Base-by-base conservation (phyloP, 2,888 invertebrate species). In the Ferdinandea cuprea region DNA sequence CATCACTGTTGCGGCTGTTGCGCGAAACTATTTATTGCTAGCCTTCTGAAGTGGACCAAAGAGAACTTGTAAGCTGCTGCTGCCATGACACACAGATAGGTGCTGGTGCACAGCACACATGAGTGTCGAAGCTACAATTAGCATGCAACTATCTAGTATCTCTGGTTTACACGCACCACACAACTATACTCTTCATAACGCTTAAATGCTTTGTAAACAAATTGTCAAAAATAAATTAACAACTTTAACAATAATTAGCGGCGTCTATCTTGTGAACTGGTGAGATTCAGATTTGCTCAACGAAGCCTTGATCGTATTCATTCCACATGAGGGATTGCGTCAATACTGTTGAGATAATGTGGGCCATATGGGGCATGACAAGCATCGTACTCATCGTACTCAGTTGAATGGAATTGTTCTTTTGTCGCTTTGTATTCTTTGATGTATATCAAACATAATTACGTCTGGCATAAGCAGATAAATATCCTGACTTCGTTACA, bases 171-270 rank as follows among this genome's bases (percentile, higher is more conserved):
- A 59, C 35, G 52, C 54, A 59, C 65, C 58, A 52, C 59, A 59
- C 46, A 79, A 52, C 59, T 59, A 8, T 8, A 35, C 73, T 25
- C 44, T 72, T 40, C 40, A 35, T 35, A 63, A 9, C 50, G 50
- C 48, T 65, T 42, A 32, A 71, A 32, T 37, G 71, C 46, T 54
- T 71, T 81, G 77, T 77, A 72, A 81, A 66, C 71, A 81, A 81
- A 71, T 71, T 71, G 69, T 81, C 69, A 65, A 81, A 77, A 81
- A 76, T 81, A 65, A 81, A 76, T 69, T 76, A 69, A 76, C 56
- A 77, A 54, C 56, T 69, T 69, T 37, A 69, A n/a, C n/a, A n/a
- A 58, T 63, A 68, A 76, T 76, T 76, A 61, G 63, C 25, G 48
- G 56, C 42, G 17, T 50, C 72, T 76, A 69, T 76, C 52, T 61